Evolutionary conservation across 1,140 invertebrate species (phyloP).

Genomic region (Trichomalopsis sarcophagae): DNA sequence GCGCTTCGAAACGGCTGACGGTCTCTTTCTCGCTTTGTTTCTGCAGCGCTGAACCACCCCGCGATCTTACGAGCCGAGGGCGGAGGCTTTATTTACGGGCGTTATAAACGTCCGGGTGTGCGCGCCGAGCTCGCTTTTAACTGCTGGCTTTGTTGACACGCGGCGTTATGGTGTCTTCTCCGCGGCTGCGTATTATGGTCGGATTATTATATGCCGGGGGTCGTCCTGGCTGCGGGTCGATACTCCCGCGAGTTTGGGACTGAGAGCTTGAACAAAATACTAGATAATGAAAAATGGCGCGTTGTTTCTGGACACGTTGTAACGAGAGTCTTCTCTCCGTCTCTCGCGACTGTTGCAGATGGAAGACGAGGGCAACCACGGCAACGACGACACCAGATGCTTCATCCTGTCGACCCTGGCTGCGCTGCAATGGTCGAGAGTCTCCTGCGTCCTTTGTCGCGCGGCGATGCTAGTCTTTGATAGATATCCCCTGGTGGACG

Average conservation of each 20-base stretch:
- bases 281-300: not conserved
- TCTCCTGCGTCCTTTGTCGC: conserved; percentile 92
- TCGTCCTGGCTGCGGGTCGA: not conserved
- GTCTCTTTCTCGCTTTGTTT: not conserved
- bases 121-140: conserved; percentile 33
- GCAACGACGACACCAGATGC: conserved; percentile 96
- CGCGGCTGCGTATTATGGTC: not conserved
- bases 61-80: not conserved
- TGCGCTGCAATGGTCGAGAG: conserved; percentile 87
- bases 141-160: conserved; percentile 65
- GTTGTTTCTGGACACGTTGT: conserved; percentile 18
- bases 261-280: too few species aligned
- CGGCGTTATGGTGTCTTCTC: conserved; percentile 53
- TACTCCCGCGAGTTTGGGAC: not conserved
- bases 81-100: conserved; percentile 60
- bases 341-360: conserved; percentile 82
- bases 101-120: conserved; percentile 62
- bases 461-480: conserved; percentile 94
- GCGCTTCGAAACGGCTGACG: not conserved
- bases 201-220: not conserved
- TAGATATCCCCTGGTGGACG: conserved; percentile 96
- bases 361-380: conserved; percentile 97
- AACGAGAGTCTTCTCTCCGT: conserved; percentile 44
- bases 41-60: not conserved
- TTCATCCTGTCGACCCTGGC: conserved; percentile 94